Conservation (phyloP, 2,113 vertebrate genomes). For the Nothocercus nigrocapillus region DNA sequence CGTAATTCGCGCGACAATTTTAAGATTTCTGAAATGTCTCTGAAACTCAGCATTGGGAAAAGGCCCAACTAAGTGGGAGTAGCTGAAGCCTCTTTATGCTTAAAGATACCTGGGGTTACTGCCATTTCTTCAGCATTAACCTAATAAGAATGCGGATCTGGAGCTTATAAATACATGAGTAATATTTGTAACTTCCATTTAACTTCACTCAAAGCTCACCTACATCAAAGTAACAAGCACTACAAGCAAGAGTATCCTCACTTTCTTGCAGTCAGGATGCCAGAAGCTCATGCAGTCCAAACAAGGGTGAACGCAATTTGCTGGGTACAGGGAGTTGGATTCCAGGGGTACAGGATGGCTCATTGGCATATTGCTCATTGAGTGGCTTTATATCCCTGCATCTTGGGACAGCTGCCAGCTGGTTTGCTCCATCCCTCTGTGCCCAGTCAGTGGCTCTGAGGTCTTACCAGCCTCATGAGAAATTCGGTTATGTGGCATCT, state of each 20-base stretch:
- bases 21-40: neutral
- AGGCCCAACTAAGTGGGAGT: neutral
- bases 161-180: neutral
- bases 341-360: too few relatives aligned
- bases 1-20: neutral
- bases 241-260: neutral
- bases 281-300: neutral
- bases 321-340: neutral
- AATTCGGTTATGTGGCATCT: rapidly evolving
- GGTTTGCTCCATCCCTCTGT: too few relatives aligned
- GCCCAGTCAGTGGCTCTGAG: neutral
- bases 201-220: neutral
- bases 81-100: neutral
- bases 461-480: neutral
- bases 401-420: neutral
- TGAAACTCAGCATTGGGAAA: neutral
- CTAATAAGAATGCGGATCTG: neutral
- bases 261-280: neutral
- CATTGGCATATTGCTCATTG: too few relatives aligned
- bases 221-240: neutral
- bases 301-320: neutral
- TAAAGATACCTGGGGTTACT: neutral
- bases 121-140: neutral
- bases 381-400: neutral
- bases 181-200: neutral